These are phyloP conservation scores for Chiropotes sagulatus DNA, from an alignment of 2,797 vertebrate species.

Conservation along the genomic window DNA sequence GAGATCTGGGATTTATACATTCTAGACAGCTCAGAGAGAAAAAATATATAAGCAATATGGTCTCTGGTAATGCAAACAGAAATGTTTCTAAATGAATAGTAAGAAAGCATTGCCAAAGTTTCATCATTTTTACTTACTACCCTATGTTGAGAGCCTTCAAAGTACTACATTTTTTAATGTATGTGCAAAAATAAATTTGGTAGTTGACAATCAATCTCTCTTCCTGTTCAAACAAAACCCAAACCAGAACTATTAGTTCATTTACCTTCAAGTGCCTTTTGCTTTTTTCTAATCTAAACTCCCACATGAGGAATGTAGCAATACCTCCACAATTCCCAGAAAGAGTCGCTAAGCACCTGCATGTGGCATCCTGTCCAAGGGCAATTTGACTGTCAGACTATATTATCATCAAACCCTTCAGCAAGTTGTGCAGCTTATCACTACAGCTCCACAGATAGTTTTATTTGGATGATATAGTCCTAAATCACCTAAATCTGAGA, in stretches of 20 bases:
- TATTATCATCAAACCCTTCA: neutral
- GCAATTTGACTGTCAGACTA: neutral
- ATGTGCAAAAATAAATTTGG: constrained; percentile 32
- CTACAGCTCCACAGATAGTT: neutral
- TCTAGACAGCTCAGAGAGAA: neutral
- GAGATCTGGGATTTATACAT: neutral
- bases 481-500: constrained; percentile 15
- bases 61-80: constrained; percentile 6
- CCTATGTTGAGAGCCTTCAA: neutral
- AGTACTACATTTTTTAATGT: constrained; percentile 30
- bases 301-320: neutral
- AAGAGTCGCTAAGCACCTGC: neutral
- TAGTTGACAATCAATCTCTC: constrained; percentile 11
- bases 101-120: neutral
- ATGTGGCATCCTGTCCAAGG: neutral
- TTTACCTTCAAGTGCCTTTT: neutral
- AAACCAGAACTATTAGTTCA: neutral
- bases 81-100: constrained; percentile 26
- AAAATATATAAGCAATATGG: neutral
- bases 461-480: neutral
- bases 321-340: neutral
- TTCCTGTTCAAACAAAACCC: constrained; percentile 25
- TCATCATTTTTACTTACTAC: constrained; percentile 5
- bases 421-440: constrained; percentile 12
- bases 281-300: constrained; percentile 1